Evolutionary conservation across 1,140 invertebrate species (phyloP), one percentile per base, ranked within the genome.

Genomic region (Tyrophagus putrescentiae): DNA sequence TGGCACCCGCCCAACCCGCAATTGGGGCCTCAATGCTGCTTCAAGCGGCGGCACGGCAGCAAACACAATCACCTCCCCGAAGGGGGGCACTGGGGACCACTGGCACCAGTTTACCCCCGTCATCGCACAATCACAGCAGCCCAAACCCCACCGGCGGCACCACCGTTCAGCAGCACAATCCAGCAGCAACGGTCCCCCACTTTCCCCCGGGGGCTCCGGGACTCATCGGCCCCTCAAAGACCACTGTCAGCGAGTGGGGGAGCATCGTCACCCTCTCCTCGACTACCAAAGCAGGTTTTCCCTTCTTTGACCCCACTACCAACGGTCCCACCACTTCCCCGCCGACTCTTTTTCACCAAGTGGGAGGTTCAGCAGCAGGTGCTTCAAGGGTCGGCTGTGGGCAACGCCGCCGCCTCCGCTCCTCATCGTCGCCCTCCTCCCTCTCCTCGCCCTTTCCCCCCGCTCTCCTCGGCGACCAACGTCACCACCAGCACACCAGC

Each of bases 401-500:
- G n/a, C n/a, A n/a, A 1, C 27, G 25, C 48, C 27, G 28, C 11
- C 29, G 7, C 21, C 39, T 23, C 21, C 9, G 7, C 16, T 11
- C 50, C 11, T 9, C 6, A 7, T 54, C 52, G 13, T 36, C 27
- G 28, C 13, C 52, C 3, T 6, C 50, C 5, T 53, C 50, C 16
- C 3, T 54, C 21, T 27, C 3, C 11, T 27, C 52, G 27, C 25
- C 52, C 32, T 25, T 27, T 11, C 39, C 52, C n/a, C 4, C 25
- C 27, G 18, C 27, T 27, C n/a, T 54, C 52, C 21, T 31, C 52
- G 25, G 31, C 13, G 16, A 52, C 23, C 27, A 52, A 27, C 4
- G 39, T 13, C 52, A 54, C 13, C 52, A 54, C 13, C 3, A 54
- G n/a, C 13, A 54, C 48, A 52, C 13, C 52, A 54, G 13, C 52